phyloP scores from a whole-genome alignment of 1,140 invertebrate species.

The Hestina assimilis region DNA sequence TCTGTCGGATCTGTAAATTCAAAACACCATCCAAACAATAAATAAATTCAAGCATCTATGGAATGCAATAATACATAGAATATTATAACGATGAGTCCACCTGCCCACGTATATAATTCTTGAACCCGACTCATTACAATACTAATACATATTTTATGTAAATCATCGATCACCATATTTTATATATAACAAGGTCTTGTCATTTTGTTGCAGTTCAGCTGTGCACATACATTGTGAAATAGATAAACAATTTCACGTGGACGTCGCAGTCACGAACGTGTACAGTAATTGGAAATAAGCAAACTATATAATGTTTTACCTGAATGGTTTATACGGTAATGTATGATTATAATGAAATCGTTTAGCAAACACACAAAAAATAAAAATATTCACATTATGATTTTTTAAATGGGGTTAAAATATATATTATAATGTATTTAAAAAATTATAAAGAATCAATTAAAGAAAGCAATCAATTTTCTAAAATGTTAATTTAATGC shows the following conservation, averaged over 20 bases:
- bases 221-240: background rate
- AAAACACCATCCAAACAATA: background rate
- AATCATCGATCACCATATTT: background rate
- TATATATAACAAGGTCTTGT: constrained; percentile 5
- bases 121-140: background rate
- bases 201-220: constrained; percentile 2
- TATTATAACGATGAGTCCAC: background rate
- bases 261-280: background rate
- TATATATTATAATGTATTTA: too few relatives aligned
- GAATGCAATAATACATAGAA: background rate
- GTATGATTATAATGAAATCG: too few relatives aligned
- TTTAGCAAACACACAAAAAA: too few relatives aligned
- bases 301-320: too few relatives aligned
- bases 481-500: too few relatives aligned
- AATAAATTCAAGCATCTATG: background rate
- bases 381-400: too few relatives aligned
- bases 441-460: too few relatives aligned
- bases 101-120: constrained; percentile 2
- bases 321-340: too few relatives aligned
- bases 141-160: constrained; percentile 13
- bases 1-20: too few relatives aligned
- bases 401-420: too few relatives aligned
- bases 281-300: too few relatives aligned
- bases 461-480: too few relatives aligned
- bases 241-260: constrained; percentile 6